Base-by-base conservation (phyloP, 2,888 invertebrate genomes). In the Drosophila diplacantha region DNA sequence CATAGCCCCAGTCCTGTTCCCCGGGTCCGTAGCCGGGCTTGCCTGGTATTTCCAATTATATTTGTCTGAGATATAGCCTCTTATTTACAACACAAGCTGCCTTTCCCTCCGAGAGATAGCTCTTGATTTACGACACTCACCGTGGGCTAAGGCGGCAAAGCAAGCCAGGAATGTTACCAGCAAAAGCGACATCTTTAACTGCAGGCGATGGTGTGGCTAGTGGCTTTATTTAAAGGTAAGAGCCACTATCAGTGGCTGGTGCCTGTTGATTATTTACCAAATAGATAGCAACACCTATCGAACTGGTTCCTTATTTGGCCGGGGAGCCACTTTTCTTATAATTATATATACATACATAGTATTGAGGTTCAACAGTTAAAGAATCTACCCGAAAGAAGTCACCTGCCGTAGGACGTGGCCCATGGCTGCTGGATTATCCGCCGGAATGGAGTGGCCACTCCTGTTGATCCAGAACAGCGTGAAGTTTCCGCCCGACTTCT, bases 1-100 rank as follows among this genome's bases (percentile, higher is more conserved):
- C 92, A 86, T 92, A 93, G 20, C 91, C 93, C 92, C 92, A 95
- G 79, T 93, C 92, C 88, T 95, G 93, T 56, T 91, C 90, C n/a
- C 91, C 92, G 0, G 90, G 87, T 4, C 92, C 93, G 73, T 92
- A 92, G 5, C 88, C 88, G n/a, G 66, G 35, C 53, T 77, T 85
- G 5, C 82, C 87, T 78, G 24, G 9, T 12, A 93, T 31, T 52
- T 11, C 0, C 12, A 29, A 38, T n/a, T 14, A 38, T 8, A 26
- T 11, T 2, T 6, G 2, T 18, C 2, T 35, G 3, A 26, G 16
- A 51, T 32, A 26, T 43, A 12, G 4, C 7, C 1, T 8, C 8
- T 44, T 14, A 29, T 44, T 44, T 44, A 29, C 18, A 12, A 5
- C 18, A 1, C 7, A 44, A 29, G 18, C 18, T 1, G 44, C 12